A percentile compares a stretch with the other conserved stretches of the same genome.
Conservation (phyloP, 2,888 invertebrate species). For the Chloromyia formosa region DNA sequence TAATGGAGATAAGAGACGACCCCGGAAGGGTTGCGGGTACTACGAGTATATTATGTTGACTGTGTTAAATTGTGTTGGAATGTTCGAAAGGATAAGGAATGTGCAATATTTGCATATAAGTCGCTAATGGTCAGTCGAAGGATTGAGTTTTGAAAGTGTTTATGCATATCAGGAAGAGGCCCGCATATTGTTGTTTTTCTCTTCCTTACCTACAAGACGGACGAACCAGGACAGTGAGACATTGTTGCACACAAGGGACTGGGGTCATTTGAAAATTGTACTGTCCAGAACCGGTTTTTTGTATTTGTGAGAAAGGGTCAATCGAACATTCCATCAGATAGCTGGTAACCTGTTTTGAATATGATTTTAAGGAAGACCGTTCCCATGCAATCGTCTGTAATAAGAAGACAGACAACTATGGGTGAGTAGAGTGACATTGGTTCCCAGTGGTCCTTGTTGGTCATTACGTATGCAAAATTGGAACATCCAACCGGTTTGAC, state of each 20-base stretch:
- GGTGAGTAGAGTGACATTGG: not conserved
- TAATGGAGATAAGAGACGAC: not conserved
- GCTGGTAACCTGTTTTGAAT: slow-evolving; percentile 10
- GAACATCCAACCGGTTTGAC: slow-evolving; percentile 54
- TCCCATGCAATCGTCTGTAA: slow-evolving; percentile 25
- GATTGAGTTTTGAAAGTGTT: not conserved
- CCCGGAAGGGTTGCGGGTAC: not conserved
- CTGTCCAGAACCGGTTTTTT: slow-evolving; percentile 54
- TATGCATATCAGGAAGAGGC: not conserved
- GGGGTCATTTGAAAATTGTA: slow-evolving; percentile 3
- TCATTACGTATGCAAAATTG: slow-evolving; percentile 49
- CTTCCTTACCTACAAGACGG: too few relatives aligned
- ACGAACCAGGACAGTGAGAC: too few relatives aligned
- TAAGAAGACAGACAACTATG: not conserved
- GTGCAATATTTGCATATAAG: slow-evolving; percentile 20
- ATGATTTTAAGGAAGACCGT: not conserved
- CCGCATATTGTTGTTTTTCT: too few relatives aligned
- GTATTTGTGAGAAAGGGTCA: slow-evolving; percentile 51
- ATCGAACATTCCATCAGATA: slow-evolving; percentile 50
- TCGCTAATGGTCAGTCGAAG: slow-evolving; percentile 28
- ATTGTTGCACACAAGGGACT: not conserved
- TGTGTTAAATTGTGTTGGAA: not conserved
- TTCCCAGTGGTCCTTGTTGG: slow-evolving; percentile 24
- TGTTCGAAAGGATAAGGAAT: not conserved
- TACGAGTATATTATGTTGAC: not conserved